Evolutionary conservation across 1,140 invertebrate species (phyloP).

Genomic region (Trachymyrmex septentrionalis): DNA sequence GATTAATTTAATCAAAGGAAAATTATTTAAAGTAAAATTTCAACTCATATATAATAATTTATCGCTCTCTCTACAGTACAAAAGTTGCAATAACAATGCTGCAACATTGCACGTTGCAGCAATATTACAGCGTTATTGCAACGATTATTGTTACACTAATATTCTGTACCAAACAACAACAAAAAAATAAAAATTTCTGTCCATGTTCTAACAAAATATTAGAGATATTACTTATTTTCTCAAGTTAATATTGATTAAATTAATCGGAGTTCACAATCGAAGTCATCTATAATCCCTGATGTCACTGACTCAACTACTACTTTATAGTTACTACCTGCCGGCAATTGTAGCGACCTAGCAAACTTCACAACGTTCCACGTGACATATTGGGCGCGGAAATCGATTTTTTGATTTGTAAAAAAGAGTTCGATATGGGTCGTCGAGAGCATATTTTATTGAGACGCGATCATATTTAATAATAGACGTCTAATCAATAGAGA

Average conservation of each 20-base stretch:
- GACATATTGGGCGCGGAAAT: conserved; percentile 16
- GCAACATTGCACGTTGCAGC: too few relatives aligned
- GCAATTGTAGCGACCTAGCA: background rate
- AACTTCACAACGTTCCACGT: background rate
- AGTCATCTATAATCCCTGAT: background rate
- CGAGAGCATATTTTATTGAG: background rate
- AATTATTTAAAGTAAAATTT: too few relatives aligned
- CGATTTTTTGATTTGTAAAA: conserved; percentile 41
- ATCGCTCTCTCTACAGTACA: too few relatives aligned
- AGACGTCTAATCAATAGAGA: background rate
- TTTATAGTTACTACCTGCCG: background rate
- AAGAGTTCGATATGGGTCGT: background rate
- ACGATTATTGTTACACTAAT: too few relatives aligned
- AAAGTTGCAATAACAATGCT: too few relatives aligned
- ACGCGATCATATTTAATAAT: background rate
- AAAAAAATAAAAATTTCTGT: background rate
- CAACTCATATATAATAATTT: too few relatives aligned
- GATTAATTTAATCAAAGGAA: too few relatives aligned
- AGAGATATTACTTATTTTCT: background rate
- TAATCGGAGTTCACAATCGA: background rate
- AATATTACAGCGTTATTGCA: too few relatives aligned
- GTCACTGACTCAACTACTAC: too few relatives aligned
- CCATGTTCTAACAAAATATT: background rate
- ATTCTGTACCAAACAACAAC: background rate
- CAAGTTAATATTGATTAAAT: background rate